Conservation (phyloP, 2,797 vertebrate species). For the Muscicapa comitata region DNA sequence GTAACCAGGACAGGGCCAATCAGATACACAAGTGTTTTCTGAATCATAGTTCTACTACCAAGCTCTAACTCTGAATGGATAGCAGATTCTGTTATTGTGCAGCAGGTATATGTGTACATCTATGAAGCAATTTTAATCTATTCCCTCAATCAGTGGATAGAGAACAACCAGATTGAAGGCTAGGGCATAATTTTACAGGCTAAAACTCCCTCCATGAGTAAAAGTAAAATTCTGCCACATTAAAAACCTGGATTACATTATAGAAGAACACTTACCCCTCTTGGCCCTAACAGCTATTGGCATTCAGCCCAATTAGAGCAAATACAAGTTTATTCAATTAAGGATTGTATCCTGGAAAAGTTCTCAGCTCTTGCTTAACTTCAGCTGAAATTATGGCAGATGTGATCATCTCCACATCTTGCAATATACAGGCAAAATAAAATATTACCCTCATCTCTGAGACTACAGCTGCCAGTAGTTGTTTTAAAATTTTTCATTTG, state of each 20-base stretch:
- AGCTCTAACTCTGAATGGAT: background rate
- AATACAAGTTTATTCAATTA: background rate
- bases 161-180: background rate
- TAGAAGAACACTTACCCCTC: background rate
- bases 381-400: background rate
- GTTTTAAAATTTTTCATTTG: background rate
- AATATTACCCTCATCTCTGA: background rate
- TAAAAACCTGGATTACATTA: conserved; percentile 19
- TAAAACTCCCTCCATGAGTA: background rate
- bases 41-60: background rate
- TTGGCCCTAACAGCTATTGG: background rate
- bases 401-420: background rate
- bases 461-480: background rate
- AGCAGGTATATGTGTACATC: background rate
- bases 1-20: background rate
- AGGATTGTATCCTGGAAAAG: background rate
- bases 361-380: background rate
- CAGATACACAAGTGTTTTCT: background rate
- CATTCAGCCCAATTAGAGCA: background rate
- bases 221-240: background rate
- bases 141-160: background rate
- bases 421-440: background rate
- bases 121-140: background rate
- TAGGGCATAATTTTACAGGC: background rate
- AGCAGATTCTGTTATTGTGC: background rate